phyloP scores from a whole-genome alignment of 2,888 invertebrate genomes.

The Himalopsyche kuldschensis region DNA sequence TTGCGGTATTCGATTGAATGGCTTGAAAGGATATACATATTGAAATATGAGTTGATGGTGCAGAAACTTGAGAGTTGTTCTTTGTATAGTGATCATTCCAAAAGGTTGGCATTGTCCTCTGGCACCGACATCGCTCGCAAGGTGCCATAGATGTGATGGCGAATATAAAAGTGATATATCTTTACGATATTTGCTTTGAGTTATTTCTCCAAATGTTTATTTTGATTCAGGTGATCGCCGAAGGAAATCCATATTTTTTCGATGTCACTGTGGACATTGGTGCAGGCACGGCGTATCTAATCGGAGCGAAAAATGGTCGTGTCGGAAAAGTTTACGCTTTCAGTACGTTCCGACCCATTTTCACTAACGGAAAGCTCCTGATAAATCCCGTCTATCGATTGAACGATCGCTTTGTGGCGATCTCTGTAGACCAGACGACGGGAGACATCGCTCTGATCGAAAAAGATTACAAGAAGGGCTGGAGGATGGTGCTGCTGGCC shows the following conservation, averaged over 20 bases:
- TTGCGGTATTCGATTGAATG: too few relatives aligned
- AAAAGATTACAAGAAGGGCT: background rate
- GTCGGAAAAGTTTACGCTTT: background rate
- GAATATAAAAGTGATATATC: too few relatives aligned
- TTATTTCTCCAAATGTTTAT: too few relatives aligned
- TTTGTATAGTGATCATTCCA: too few relatives aligned
- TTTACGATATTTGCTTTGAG: too few relatives aligned
- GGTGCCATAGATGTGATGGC: too few relatives aligned
- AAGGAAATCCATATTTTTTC: background rate
- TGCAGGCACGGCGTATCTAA: background rate
- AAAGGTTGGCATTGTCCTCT: too few relatives aligned
- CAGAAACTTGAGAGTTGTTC: too few relatives aligned
- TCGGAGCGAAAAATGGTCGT: background rate
- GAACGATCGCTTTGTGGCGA: background rate
- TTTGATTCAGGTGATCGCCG: background rate
- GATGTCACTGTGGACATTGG: background rate
- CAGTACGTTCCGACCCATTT: background rate
- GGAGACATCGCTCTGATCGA: background rate
- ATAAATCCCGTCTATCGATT: background rate
- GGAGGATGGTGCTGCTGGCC: background rate
- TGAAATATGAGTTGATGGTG: too few relatives aligned
- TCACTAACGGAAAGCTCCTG: background rate
- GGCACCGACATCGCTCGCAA: too few relatives aligned
- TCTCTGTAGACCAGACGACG: background rate
- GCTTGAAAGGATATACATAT: too few relatives aligned